Evolutionary conservation across 2,113 vertebrate genomes (phyloP).

Genomic region (Chamaetylas fuelleborni): DNA sequence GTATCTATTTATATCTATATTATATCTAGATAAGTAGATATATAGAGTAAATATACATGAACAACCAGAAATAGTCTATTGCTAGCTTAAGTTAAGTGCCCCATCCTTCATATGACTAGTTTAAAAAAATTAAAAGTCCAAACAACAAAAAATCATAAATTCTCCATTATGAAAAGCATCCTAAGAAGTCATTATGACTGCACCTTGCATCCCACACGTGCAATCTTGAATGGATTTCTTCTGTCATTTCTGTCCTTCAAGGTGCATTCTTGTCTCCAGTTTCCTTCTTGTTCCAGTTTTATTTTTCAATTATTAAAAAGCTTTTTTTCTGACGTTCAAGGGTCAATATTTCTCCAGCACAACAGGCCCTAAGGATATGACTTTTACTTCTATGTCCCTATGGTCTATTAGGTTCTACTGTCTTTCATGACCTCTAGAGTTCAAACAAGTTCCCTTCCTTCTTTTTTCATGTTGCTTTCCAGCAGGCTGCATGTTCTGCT

Average conservation of each 20-base stretch:
- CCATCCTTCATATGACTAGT: neutral
- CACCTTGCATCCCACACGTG: accelerated
- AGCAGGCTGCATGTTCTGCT: neutral
- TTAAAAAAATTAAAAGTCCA: neutral
- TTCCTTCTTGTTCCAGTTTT: neutral
- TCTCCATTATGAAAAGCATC: neutral
- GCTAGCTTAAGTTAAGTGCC: neutral
- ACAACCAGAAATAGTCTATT: neutral
- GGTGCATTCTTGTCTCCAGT: neutral
- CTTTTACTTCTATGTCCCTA: neutral
- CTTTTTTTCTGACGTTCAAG: neutral
- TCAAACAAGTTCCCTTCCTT: neutral
- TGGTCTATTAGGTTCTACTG: neutral
- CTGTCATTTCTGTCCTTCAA: neutral
- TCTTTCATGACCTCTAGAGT: neutral
- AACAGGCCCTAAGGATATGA: neutral
- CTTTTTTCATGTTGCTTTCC: neutral
- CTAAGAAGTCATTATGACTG: neutral
- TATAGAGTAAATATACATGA: neutral
- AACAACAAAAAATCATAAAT: neutral
- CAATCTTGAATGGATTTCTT: neutral
- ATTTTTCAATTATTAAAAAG: neutral
- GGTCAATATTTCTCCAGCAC: neutral
- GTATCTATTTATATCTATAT: neutral
- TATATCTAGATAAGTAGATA: neutral